These are phyloP conservation scores for Aradus depressus DNA, from an alignment of 2,888 invertebrate species.

Conservation along the genomic window DNA sequence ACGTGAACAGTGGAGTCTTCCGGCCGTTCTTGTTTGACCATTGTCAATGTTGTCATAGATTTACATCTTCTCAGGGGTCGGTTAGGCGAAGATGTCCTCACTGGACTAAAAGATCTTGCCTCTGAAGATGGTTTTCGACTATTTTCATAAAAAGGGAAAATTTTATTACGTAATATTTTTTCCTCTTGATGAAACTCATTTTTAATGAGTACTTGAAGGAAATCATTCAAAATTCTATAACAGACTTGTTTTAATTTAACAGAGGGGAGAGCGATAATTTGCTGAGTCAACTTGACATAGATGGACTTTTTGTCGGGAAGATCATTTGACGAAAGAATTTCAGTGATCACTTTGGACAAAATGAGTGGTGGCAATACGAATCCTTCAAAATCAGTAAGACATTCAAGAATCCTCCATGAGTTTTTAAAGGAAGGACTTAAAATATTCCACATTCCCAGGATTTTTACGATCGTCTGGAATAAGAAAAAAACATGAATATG, in stretches of 20 bases:
- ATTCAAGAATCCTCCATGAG: slow-evolving; percentile 8
- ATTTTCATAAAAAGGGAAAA: neutral
- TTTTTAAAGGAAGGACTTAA: neutral
- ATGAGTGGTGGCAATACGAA: neutral
- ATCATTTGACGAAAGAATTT: neutral
- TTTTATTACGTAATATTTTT: slow-evolving; percentile 1
- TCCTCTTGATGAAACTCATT: neutral
- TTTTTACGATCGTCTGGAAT: slow-evolving; percentile 3
- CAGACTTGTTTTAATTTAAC: neutral
- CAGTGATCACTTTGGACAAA: slow-evolving; percentile 2
- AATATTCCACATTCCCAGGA: slow-evolving; percentile 2
- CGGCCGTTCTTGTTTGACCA: neutral
- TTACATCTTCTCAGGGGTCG: neutral
- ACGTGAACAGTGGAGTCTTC: neutral
- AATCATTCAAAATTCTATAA: slow-evolving; percentile 1
- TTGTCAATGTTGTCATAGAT: neutral
- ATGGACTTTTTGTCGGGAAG: neutral
- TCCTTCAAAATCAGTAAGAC: neutral
- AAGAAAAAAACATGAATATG: neutral
- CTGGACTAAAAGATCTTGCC: too few species aligned
- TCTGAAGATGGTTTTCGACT: too few species aligned
- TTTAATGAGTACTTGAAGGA: neutral
- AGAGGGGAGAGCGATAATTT: neutral
- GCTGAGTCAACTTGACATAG: neutral
- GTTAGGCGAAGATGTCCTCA: neutral